These are phyloP conservation scores for Mixornis gularis DNA, from an alignment of 2,113 vertebrate species.

Conservation along the genomic window DNA sequence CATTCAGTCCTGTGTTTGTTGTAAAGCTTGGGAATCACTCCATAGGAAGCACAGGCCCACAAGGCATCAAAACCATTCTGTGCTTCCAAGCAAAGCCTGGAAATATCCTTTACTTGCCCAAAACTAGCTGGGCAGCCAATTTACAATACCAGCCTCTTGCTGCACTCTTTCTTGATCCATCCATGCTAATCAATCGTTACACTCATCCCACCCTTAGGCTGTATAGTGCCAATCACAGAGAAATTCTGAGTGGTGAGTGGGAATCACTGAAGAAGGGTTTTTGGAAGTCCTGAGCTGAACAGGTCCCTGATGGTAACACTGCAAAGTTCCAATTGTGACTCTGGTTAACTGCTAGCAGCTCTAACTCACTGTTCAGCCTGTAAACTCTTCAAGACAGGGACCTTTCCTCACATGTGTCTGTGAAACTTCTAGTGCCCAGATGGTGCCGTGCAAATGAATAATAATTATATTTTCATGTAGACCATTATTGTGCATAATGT, in stretches of 20 bases:
- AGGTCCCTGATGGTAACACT: not conserved
- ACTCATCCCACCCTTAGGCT: not conserved
- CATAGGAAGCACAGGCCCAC: not conserved
- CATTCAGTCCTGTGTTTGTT: not conserved
- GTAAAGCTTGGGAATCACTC: not conserved
- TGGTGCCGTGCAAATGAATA: slow-evolving; percentile 45
- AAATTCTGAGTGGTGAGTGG: not conserved
- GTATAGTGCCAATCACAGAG: not conserved
- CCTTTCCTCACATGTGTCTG: not conserved
- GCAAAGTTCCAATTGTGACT: not conserved
- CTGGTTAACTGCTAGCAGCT: not conserved
- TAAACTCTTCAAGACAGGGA: not conserved
- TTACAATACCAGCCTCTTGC: not conserved
- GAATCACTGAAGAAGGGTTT: not conserved
- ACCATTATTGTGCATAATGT: slow-evolving; percentile 33
- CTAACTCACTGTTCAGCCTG: not conserved
- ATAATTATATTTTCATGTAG: slow-evolving; percentile 51
- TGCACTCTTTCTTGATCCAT: not conserved
- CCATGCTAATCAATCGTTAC: accelerated
- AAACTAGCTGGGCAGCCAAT: not conserved
- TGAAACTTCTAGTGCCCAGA: slow-evolving; percentile 35
- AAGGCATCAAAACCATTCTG: not conserved
- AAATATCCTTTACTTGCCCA: not conserved
- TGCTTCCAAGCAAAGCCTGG: not conserved
- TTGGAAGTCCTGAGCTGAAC: not conserved